Evolutionary conservation across 2,888 invertebrate species (phyloP), one percentile per base, ranked within the genome.

Genomic region (Psococerastis gibbosa): DNA sequence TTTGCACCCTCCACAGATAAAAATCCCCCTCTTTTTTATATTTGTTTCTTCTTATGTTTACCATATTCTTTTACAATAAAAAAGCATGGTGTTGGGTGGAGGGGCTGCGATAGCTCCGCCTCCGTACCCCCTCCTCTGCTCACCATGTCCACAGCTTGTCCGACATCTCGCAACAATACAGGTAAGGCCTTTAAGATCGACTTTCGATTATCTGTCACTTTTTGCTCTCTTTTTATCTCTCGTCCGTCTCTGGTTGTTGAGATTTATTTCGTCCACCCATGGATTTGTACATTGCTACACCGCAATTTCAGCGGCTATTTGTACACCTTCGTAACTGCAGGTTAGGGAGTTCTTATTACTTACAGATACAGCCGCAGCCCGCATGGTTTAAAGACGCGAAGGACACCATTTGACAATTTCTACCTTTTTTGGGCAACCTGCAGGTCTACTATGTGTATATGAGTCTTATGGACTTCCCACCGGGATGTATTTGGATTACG

Each of bases 221-320:
- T 38, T 38, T 38, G 6, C 38, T 38, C 20, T 38, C 20, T 38
- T 38, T 38, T 16, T 5, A 5, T 9, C 38, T 5, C 17, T 38
- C 38, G 20, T 22, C 22, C 22, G 15, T 38, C 16, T 33, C 33
- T 17, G 15, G 33, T 38, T 15, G 38, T 38, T 38, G 15, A 38
- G 38, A 17, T 38, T 38, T 38, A 20, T 38, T 27, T 27, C 8
- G 8, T 22, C 18, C 17, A 17, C 20, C 15, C 41, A 8, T 22
- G 41, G 41, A 41, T 27, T 41, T 27, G 27, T 27, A 18, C 41
- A 41, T 20, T 22, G 35, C 17, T 20, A 22, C 35, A 17, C 44
- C 38, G 35, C 20, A 42, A 17, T 51, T 52, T 51, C 52, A 53
- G 54, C 53, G 52, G 53, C 49, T 51, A 53, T 34, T 18, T 34